Conservation (phyloP, 2,888 invertebrate species). For the Prosapia bicincta region DNA sequence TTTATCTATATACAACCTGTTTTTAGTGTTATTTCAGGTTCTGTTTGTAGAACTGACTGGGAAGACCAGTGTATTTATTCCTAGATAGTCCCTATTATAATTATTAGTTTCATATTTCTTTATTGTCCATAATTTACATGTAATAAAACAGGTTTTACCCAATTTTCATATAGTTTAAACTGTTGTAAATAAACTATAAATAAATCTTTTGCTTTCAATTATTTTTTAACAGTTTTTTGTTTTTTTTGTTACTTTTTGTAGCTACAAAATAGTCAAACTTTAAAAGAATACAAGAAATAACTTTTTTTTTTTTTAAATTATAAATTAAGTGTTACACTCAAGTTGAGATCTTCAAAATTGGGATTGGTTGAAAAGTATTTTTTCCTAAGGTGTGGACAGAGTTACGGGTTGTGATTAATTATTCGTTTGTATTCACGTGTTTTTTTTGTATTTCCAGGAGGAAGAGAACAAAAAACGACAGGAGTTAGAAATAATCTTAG, state of each 20-base stretch:
- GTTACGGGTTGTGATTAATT: not conserved
- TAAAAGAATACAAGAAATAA: not conserved
- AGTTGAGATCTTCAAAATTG: not conserved
- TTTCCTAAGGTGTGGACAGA: not conserved
- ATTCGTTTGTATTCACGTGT: conserved; percentile 34
- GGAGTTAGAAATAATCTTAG: conserved; percentile 94
- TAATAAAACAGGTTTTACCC: no score
- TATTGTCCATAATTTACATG: no score
- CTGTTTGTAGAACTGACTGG: no score
- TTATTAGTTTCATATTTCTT: no score
- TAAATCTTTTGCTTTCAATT: no score
- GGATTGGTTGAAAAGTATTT: not conserved
- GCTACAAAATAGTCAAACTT: not conserved
- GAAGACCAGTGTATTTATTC: no score
- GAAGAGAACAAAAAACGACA: conserved; percentile 94
- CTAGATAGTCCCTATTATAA: no score
- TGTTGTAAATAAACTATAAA: no score
- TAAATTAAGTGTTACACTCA: not conserved
- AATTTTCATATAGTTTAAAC: no score
- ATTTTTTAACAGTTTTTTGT: no score
- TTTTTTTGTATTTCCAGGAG: conserved; percentile 75
- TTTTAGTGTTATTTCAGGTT: no score
- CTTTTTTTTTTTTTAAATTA: not conserved
- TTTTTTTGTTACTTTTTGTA: not conserved
- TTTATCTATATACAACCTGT: no score